A percentile compares a stretch with the other conserved stretches of the same genome.
Conservation (phyloP, 1,140 invertebrate species). For the Cecropterus lyciades region DNA sequence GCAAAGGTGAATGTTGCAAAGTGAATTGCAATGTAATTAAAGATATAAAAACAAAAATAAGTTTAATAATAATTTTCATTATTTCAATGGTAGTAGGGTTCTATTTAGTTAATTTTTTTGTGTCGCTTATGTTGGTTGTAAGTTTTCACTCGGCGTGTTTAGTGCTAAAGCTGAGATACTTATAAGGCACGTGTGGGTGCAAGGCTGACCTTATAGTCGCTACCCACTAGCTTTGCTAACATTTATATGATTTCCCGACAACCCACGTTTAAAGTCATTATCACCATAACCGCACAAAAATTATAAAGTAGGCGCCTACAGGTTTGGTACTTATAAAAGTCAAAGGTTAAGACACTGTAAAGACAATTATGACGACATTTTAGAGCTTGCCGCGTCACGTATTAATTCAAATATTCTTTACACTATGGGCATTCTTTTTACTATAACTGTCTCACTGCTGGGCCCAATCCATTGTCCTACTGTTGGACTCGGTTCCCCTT, state of each 20-base stretch:
- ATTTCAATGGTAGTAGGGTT: constrained; percentile 31
- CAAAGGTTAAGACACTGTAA: constrained; percentile 1
- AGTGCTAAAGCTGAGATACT: constrained; percentile 65
- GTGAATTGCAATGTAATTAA: constrained; percentile 41
- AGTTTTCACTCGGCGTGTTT: constrained; percentile 39
- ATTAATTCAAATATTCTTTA: too few relatives aligned
- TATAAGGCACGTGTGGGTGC: constrained; percentile 80
- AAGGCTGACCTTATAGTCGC: constrained; percentile 80
- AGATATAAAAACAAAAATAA: constrained; percentile 17
- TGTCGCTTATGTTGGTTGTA: constrained; percentile 36
- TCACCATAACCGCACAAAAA: constrained; percentile 54
- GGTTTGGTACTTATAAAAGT: constrained; percentile 14
- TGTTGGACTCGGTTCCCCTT: too few relatives aligned
- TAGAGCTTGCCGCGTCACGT: too few relatives aligned
- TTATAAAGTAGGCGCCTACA: constrained; percentile 31
- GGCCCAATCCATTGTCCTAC: too few relatives aligned
- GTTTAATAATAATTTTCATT: constrained; percentile 11
- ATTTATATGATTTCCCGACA: constrained; percentile 75
- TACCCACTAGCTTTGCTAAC: constrained; percentile 70
- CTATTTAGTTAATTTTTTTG: constrained; percentile 18
- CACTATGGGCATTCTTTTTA: too few relatives aligned
- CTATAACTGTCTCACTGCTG: too few relatives aligned
- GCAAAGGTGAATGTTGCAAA: constrained; percentile 82
- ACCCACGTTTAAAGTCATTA: constrained; percentile 69
- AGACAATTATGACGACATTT: not conserved